These are phyloP conservation scores for Aleiodes leptofemur DNA, from an alignment of 2,888 invertebrate genomes.

Conservation along the genomic window DNA sequence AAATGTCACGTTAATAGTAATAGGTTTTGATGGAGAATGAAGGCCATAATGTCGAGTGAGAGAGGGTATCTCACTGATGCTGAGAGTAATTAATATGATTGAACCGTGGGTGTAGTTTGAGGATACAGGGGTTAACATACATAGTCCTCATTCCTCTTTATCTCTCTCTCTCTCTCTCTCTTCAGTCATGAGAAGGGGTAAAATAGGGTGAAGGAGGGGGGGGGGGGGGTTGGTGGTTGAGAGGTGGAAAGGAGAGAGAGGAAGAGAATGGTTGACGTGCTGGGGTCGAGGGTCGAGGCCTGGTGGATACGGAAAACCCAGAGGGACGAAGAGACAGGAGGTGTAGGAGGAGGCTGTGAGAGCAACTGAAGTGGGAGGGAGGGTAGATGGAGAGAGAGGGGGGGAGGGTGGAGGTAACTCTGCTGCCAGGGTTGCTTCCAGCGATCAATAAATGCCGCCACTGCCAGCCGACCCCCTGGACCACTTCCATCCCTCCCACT, in stretches of 20 bases:
- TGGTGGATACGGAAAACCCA: conserved; percentile 26
- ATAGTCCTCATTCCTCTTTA: conserved; percentile 25
- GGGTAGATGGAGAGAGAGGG: not conserved
- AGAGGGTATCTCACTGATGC: conserved; percentile 46
- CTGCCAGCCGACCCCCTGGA: conserved; percentile 69
- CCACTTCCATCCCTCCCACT: conserved; percentile 56
- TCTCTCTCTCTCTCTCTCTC: not conserved
- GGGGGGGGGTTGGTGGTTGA: too few species aligned
- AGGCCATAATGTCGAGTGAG: conserved; percentile 50
- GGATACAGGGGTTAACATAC: conserved; percentile 45
- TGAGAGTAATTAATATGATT: conserved; percentile 70
- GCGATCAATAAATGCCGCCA: conserved; percentile 72
- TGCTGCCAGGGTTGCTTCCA: conserved; percentile 69
- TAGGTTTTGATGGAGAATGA: conserved; percentile 27
- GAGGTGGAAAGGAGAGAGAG: conserved; percentile 41
- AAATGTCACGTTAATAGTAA: conserved; percentile 27
- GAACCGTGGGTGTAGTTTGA: conserved; percentile 58
- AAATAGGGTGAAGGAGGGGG: not conserved
- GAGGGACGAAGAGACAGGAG: conserved; percentile 36
- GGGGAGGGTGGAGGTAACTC: conserved; percentile 42
- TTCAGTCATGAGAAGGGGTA: not conserved
- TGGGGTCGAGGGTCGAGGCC: conserved; percentile 43
- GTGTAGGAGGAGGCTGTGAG: conserved; percentile 33
- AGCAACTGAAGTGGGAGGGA: not conserved
- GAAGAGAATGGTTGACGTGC: conserved; percentile 43